These are phyloP conservation scores for Rhyacichthys aspro DNA, from an alignment of 2,797 vertebrate species.

Conservation along the genomic window DNA sequence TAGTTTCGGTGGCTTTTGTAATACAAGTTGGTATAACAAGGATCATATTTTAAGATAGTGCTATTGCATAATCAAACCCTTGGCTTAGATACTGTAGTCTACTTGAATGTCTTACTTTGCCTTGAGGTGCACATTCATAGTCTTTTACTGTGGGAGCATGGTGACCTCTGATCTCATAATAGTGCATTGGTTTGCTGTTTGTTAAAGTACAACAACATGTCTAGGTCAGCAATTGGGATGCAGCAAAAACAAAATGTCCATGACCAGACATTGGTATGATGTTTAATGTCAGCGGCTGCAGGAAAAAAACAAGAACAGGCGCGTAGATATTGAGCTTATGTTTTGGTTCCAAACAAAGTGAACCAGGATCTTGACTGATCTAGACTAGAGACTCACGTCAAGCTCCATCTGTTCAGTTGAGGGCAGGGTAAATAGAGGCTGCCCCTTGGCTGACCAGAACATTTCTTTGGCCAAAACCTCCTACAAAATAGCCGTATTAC, in stretches of 20 bases:
- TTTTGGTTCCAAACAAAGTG: slow-evolving; percentile 68
- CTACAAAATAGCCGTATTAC: slow-evolving; percentile 11
- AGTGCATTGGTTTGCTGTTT: neutral
- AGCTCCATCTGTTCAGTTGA: slow-evolving; percentile 50
- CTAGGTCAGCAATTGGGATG: neutral
- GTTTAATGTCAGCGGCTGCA: slow-evolving; percentile 19
- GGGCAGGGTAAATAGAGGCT: slow-evolving; percentile 64
- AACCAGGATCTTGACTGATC: slow-evolving; percentile 31
- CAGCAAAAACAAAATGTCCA: slow-evolving; percentile 14
- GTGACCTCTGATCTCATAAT: slow-evolving; percentile 1
- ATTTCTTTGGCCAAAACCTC: slow-evolving; percentile 11
- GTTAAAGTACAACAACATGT: neutral
- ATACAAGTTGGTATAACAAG: neutral
- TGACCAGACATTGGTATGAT: slow-evolving; percentile 8
- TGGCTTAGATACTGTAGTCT: slow-evolving; percentile 5
- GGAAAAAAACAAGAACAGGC: slow-evolving; percentile 10
- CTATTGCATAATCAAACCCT: slow-evolving; percentile 6
- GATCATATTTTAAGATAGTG: slow-evolving; percentile 19
- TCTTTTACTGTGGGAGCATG: neutral
- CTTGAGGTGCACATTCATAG: neutral
- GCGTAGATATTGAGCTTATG: slow-evolving; percentile 20
- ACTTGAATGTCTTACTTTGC: slow-evolving; percentile 14
- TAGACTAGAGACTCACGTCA: slow-evolving; percentile 30
- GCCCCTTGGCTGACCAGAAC: slow-evolving; percentile 15
- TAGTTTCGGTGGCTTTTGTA: slow-evolving; percentile 8